These are phyloP conservation scores for Thrips palmi DNA, from an alignment of 1,140 invertebrate species.

Conservation along the genomic window DNA sequence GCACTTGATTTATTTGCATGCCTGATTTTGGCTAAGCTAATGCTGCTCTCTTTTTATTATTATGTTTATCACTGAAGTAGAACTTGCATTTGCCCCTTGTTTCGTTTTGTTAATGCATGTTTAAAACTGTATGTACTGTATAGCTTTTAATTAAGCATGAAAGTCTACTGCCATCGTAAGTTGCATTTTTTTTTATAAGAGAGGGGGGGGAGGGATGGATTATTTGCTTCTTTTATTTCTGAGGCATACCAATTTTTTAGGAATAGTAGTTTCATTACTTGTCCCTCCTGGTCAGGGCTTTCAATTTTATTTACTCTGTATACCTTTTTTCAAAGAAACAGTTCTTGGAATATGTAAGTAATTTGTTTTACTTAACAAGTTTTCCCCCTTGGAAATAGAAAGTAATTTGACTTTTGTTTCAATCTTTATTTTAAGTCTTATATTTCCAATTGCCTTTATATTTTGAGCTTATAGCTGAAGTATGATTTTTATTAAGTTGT, in stretches of 20 bases:
- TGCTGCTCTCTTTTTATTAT: constrained; percentile 8
- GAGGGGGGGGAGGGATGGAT: constrained; percentile 5
- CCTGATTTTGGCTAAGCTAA: too few species aligned
- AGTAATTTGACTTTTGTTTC: constrained; percentile 3
- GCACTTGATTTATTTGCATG: too few species aligned
- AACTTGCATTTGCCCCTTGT: too few species aligned
- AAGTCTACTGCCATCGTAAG: constrained; percentile 2
- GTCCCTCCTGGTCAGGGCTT: too few species aligned
- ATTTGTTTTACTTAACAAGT: too few species aligned
- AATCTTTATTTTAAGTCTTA: neutral
- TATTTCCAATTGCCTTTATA: too few species aligned
- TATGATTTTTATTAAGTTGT: constrained; percentile 1
- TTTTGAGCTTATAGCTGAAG: too few species aligned
- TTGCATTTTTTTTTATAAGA: constrained; percentile 1
- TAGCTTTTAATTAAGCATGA: neutral
- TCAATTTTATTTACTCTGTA: too few species aligned
- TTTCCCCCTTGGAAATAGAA: neutral
- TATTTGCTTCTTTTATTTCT: neutral
- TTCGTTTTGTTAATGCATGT: neutral
- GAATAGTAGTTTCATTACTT: too few species aligned
- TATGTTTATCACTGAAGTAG: neutral
- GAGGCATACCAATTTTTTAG: too few species aligned
- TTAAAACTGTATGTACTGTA: neutral
- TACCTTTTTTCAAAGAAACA: too few species aligned
- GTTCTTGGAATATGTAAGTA: too few species aligned